phyloP scores from a whole-genome alignment of 2,797 vertebrate species.

The Danio tinwini region DNA sequence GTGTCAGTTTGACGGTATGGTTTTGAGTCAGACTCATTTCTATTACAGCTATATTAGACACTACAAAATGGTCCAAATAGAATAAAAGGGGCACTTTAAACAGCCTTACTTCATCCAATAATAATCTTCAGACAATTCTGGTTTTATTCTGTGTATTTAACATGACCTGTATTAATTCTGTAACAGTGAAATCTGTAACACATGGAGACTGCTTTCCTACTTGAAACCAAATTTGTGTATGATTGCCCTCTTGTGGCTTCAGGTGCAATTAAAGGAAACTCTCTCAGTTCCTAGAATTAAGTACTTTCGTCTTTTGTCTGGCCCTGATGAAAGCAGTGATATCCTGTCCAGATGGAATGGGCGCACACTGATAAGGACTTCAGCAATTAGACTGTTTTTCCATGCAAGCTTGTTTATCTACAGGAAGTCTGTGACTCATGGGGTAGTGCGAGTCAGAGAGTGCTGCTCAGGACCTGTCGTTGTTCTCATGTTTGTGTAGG shows the following conservation, averaged over 20 bases:
- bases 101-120: not conserved
- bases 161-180: not conserved
- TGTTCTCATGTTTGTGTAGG: not conserved
- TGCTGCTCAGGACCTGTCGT: not conserved
- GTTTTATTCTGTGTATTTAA: not conserved
- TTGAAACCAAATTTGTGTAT: not conserved
- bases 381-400: slow-evolving; percentile 50
- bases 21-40: too few species aligned
- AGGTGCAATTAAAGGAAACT: slow-evolving; percentile 12
- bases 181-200: not conserved
- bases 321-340: slow-evolving; percentile 47
- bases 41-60: too few species aligned
- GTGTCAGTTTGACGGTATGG: too few species aligned
- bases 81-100: too few species aligned
- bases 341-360: slow-evolving; percentile 54
- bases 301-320: slow-evolving; percentile 5
- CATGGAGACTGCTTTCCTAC: not conserved
- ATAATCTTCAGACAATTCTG: not conserved
- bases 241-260: slow-evolving; percentile 20
- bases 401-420: slow-evolving; percentile 45
- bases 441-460: not conserved
- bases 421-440: slow-evolving; percentile 36
- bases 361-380: slow-evolving; percentile 50
- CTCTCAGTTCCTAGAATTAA: slow-evolving; percentile 26
- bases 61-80: too few species aligned